A percentile compares a stretch with the other conserved stretches of the same genome.
Conservation (phyloP, 2,113 vertebrate genomes). For the Gnathonemus echidnorhynchus region DNA sequence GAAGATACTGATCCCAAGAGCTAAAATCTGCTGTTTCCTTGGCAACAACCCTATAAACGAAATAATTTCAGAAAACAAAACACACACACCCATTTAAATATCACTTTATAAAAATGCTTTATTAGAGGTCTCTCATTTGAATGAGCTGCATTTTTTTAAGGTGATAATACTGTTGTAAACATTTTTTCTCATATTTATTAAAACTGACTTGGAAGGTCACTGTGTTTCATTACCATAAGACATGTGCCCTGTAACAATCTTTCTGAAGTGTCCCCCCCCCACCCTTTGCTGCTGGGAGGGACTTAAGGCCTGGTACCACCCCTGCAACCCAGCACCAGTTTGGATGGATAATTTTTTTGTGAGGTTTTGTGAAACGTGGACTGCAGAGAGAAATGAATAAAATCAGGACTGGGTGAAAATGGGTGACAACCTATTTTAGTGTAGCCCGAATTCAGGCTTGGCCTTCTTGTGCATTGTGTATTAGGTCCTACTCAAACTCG, state of each 20-base stretch:
- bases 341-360: neutral
- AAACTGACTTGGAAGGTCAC: neutral
- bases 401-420: neutral
- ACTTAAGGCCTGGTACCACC: neutral
- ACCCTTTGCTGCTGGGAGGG: neutral
- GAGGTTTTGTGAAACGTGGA: neutral
- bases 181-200: neutral
- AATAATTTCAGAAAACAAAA: neutral
- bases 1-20: too few relatives aligned
- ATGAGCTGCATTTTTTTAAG: neutral
- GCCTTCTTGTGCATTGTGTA: neutral
- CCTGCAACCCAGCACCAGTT: neutral
- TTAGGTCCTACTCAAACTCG: neutral
- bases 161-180: neutral
- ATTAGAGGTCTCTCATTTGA: neutral
- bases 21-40: neutral
- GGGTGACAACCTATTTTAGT: neutral
- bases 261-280: neutral
- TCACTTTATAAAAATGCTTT: neutral
- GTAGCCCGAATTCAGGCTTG: neutral
- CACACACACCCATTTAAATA: neutral
- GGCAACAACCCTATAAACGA: neutral
- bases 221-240: neutral
- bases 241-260: neutral
- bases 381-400: neutral